Evolutionary conservation across 2,888 invertebrate genomes (phyloP), one percentile per base, ranked within the genome.

Genomic region (Serripes groenlandicus): DNA sequence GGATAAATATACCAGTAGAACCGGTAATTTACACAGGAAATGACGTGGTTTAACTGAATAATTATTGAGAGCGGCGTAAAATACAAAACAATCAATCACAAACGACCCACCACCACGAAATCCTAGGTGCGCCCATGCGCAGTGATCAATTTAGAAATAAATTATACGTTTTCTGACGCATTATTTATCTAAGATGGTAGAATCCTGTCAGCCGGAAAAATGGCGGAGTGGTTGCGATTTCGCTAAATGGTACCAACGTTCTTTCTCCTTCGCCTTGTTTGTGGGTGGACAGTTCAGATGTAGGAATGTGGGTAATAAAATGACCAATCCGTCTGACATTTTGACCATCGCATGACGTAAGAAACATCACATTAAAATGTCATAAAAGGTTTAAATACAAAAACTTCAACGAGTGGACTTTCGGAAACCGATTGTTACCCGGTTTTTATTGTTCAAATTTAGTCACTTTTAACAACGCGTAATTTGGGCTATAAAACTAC

Each of bases 171-270:
- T 73, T 78, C 62, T 30, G 54, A 49, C 28, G 75, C 78, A 81
- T 86, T 86, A 86, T 86, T 86, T 86, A 86, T 81, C 58, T 74
- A 74, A 80, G 86, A 86, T 83, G 74, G 78, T 71, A 62, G 54
- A 62, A 42, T 49, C 64, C 74, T 81, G 86, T 86, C 86, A 78
- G 26, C 35, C 58, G 76, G 75, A 86, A 83, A n/a, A 83, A 83
- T 81, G 77, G 75, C 66, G 56, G 37, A 23, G 60, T 71, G 58
- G 54, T 42, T 26, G 68, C 37, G 83, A 81, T 60, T 49, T 78
- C 60, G 62, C 78, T 71, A 64, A 69, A 32, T 60, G 83, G 78
- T 77, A 86, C 86, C 52, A 60, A 68, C 52, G 64, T 74, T 54
- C 18, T 60, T 42, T 23, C 15, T 42, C 23, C 73, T 34, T 52